Evolutionary conservation across 2,797 vertebrate genomes (phyloP).

Genomic region (Anomalospiza imberbis): DNA sequence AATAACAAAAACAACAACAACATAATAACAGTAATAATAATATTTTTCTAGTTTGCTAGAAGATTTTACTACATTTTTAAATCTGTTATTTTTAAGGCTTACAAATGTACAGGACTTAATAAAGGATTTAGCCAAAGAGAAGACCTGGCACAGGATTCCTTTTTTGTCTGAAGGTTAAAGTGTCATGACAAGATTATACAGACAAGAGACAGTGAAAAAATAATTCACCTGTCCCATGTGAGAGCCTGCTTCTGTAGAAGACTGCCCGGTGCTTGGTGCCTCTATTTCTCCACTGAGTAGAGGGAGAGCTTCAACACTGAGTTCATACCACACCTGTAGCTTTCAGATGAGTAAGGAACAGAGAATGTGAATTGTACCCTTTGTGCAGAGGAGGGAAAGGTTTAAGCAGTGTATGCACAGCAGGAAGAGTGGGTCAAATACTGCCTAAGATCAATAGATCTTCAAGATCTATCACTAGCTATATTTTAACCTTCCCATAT

Average conservation of each 20-base stretch:
- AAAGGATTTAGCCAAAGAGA: not conserved
- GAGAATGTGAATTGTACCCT: not conserved
- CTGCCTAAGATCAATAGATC: not conserved
- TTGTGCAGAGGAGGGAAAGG: not conserved
- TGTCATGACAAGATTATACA: not conserved
- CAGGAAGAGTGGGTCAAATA: not conserved
- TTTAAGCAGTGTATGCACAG: not conserved
- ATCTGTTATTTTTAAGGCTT: not conserved
- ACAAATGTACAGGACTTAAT: not conserved
- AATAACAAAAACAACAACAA: not conserved
- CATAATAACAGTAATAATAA: fast-evolving
- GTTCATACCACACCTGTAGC: not conserved
- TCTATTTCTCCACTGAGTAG: not conserved
- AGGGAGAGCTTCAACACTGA: not conserved
- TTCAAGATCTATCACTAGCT: not conserved
- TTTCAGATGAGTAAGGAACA: not conserved
- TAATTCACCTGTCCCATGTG: not conserved
- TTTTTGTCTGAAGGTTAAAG: too few relatives aligned
- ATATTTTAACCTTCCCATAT: not conserved
- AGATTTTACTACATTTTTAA: not conserved
- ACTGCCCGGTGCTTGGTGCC: not conserved
- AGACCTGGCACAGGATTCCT: not conserved
- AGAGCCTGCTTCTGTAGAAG: not conserved
- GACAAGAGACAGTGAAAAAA: not conserved
- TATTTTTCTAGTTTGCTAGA: not conserved